Percentiles rank a stretch among this genome's conserved stretches.
Conservation (phyloP, 1,140 invertebrate species). For the Aphaenogaster rudis region DNA sequence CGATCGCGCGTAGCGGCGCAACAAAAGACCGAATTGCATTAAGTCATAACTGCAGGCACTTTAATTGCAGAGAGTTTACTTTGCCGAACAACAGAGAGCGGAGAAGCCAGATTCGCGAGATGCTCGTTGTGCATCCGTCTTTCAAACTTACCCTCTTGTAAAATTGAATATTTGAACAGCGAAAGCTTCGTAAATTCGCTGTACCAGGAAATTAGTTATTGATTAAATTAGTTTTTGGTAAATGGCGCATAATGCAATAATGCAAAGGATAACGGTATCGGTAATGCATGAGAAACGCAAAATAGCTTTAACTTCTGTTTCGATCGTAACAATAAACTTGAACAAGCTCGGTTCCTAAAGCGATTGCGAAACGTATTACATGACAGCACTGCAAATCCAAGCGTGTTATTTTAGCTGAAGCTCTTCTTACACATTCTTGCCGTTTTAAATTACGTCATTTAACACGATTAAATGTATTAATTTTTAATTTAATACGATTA, state of each 20-base stretch:
- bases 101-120: neutral
- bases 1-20: constrained; percentile 8
- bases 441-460: no score
- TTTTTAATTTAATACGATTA: no score
- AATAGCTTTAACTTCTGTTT: neutral
- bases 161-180: constrained; percentile 44
- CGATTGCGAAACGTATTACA: neutral
- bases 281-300: neutral
- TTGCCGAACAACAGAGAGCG: constrained; percentile 17
- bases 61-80: constrained; percentile 48
- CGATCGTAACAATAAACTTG: neutral
- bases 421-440: no score
- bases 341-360: neutral
- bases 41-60: constrained; percentile 51
- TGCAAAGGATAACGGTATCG: neutral
- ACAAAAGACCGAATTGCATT: constrained; percentile 46
- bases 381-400: no score
- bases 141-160: constrained; percentile 29
- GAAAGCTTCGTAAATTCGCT: neutral
- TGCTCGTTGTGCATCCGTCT: constrained; percentile 11
- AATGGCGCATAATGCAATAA: neutral
- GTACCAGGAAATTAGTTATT: constrained; percentile 1
- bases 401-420: no score
- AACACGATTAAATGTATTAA: no score
- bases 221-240: constrained; percentile 1